Percentiles rank a stretch among this genome's conserved stretches.
These are phyloP conservation scores for Chamaetylas fuelleborni DNA, from an alignment of 2,113 vertebrate genomes.

Conservation along the genomic window DNA sequence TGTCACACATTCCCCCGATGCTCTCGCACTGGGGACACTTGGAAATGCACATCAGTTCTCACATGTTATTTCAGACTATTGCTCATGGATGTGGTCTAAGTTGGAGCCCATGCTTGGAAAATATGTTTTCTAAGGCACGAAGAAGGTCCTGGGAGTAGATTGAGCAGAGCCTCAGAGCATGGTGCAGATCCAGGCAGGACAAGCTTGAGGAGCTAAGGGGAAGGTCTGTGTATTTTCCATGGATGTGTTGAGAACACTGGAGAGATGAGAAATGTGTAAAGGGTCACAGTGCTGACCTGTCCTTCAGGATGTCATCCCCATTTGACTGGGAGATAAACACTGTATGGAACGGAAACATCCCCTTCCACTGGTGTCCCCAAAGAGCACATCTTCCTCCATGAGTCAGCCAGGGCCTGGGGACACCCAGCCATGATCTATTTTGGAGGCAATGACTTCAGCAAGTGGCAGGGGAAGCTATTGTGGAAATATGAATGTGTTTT, in stretches of 20 bases:
- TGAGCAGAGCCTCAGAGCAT: neutral
- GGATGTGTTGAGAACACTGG: neutral
- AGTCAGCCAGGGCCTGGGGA: conserved; percentile 59
- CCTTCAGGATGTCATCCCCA: conserved; percentile 28
- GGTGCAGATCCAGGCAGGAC: neutral
- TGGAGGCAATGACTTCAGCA: conserved; percentile 55
- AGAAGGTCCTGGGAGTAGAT: neutral
- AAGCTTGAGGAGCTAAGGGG: neutral
- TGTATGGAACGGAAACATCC: conserved; percentile 49
- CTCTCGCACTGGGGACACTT: neutral
- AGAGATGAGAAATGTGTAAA: conserved; percentile 43
- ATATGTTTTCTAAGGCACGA: neutral
- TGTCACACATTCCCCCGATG: fast-evolving
- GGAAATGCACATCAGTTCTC: neutral
- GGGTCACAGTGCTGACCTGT: conserved; percentile 34
- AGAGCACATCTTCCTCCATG: conserved; percentile 28
- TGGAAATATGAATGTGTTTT: conserved; percentile 64
- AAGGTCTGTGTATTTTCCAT: neutral
- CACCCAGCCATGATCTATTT: conserved; percentile 44
- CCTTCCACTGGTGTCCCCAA: conserved; percentile 15
- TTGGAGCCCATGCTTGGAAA: neutral
- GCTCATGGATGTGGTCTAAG: neutral
- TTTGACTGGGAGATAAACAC: conserved; percentile 25
- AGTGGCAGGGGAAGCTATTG: conserved; percentile 58
- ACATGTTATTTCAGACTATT: neutral